A percentile compares a stretch with the other conserved stretches of the same genome.
phyloP scores from a whole-genome alignment of 1,140 invertebrate genomes.

The Drosophila ohnishii region DNA sequence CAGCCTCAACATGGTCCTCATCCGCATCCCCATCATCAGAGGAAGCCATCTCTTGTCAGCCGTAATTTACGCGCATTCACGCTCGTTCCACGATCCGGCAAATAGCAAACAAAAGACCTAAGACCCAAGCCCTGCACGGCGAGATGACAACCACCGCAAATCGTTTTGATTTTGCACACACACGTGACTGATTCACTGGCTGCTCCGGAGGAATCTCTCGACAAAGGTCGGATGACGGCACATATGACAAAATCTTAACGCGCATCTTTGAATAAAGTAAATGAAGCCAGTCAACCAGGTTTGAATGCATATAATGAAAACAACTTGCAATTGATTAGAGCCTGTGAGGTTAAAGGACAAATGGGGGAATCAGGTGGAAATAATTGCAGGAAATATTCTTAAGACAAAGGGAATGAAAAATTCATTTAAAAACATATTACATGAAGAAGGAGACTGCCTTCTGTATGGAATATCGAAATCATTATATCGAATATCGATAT shows the following conservation, averaged over 20 bases:
- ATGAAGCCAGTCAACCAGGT: slow-evolving; percentile 1
- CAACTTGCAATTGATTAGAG: slow-evolving; percentile 9
- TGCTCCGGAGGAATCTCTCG: slow-evolving; percentile 1
- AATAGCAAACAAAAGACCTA: slow-evolving; percentile 75
- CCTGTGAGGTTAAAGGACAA: not conserved
- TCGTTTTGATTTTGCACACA: slow-evolving; percentile 71
- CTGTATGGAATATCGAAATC: too few species aligned
- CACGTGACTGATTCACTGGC: slow-evolving; percentile 59
- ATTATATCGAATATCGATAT: too few species aligned
- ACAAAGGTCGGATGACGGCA: slow-evolving; percentile 12
- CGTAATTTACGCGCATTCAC: slow-evolving; percentile 77
- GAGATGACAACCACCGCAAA: slow-evolving; percentile 47
- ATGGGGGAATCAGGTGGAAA: not conserved
- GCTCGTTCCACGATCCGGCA: slow-evolving; percentile 39
- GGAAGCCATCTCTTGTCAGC: slow-evolving; percentile 65
- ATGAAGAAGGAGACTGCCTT: too few species aligned
- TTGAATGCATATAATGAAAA: slow-evolving; percentile 4
- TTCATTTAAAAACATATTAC: not conserved
- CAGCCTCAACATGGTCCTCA: not conserved
- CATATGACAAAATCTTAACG: slow-evolving; percentile 33
- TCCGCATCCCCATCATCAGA: slow-evolving; percentile 20
- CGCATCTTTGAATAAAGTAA: too few species aligned
- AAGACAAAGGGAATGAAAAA: not conserved
- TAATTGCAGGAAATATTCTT: not conserved
- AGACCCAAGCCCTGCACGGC: slow-evolving; percentile 26